Evolutionary conservation across 2,797 vertebrate species (phyloP).

Genomic region (Synanceia verrucosa): DNA sequence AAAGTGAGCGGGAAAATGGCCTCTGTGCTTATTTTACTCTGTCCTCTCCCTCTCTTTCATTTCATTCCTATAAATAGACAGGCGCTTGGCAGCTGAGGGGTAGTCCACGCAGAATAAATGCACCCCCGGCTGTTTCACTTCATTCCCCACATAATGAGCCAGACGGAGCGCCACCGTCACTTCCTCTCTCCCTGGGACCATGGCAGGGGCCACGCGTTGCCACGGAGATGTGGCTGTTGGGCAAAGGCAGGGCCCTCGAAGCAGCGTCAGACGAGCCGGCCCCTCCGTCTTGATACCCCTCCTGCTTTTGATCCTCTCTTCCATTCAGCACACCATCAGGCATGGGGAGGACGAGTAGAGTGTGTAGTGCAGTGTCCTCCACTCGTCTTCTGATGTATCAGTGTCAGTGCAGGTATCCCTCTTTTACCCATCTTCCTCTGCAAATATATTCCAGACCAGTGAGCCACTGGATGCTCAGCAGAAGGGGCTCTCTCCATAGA

Average conservation of each 20-base stretch:
- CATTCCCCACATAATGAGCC: constrained; percentile 79
- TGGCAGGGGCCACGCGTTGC: constrained; percentile 61
- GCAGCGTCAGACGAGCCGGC: constrained; percentile 3
- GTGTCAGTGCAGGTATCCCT: constrained; percentile 49
- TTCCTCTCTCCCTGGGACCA: constrained; percentile 53
- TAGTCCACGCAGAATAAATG: constrained; percentile 83
- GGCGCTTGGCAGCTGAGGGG: constrained; percentile 81
- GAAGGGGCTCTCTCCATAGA: constrained; percentile 37
- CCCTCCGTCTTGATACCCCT: constrained; percentile 2
- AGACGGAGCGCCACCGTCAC: constrained; percentile 69
- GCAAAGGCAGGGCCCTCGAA: constrained; percentile 7
- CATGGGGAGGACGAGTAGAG: constrained; percentile 6
- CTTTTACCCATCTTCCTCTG: constrained; percentile 46
- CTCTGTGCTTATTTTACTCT: constrained; percentile 57
- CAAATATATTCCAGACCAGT: constrained; percentile 66
- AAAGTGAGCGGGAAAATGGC: constrained; percentile 28
- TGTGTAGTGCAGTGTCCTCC: constrained; percentile 24
- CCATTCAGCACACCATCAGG: constrained; percentile 31
- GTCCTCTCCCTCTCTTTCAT: constrained; percentile 36
- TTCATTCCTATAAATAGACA: constrained; percentile 80
- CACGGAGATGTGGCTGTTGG: constrained; percentile 59
- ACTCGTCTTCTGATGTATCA: constrained; percentile 44
- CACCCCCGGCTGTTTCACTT: constrained; percentile 78
- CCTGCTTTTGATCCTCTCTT: background rate
- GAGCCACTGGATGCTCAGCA: constrained; percentile 56